Evolutionary conservation across 1,140 invertebrate species (phyloP).

Genomic region (Ceratina japonica): DNA sequence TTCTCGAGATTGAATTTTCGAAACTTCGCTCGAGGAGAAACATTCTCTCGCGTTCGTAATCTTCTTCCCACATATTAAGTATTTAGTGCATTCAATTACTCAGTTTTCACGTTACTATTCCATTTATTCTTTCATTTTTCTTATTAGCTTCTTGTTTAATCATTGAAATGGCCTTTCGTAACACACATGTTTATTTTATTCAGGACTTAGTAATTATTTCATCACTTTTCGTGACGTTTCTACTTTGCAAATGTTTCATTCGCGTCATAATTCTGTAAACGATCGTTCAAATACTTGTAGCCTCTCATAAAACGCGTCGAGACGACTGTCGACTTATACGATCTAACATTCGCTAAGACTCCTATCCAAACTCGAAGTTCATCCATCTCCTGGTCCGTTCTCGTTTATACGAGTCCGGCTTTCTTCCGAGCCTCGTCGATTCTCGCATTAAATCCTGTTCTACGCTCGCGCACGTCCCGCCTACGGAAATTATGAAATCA

Average conservation of each 20-base stretch:
- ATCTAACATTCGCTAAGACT: neutral
- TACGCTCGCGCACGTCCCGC: slow-evolving; percentile 60
- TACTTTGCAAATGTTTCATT: too few species aligned
- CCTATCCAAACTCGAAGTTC: slow-evolving; percentile 31
- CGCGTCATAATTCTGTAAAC: too few species aligned
- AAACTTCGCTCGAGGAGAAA: neutral
- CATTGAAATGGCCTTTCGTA: too few species aligned
- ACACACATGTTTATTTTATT: too few species aligned
- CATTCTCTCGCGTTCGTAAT: neutral
- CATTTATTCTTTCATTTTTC: too few species aligned
- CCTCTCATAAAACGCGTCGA: neutral
- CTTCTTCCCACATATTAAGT: too few species aligned
- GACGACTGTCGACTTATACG: slow-evolving; percentile 24
- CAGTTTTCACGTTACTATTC: too few species aligned
- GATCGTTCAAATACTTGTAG: too few species aligned
- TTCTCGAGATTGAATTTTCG: slow-evolving; percentile 26
- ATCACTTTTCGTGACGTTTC: too few species aligned
- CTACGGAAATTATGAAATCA: slow-evolving; percentile 75
- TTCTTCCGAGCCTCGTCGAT: slow-evolving; percentile 47
- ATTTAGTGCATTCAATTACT: too few species aligned
- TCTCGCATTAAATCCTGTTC: slow-evolving; percentile 42
- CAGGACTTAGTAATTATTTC: too few species aligned
- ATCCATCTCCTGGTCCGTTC: slow-evolving; percentile 48
- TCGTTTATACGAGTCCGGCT: slow-evolving; percentile 45
- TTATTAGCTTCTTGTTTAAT: too few species aligned